phyloP scores from a whole-genome alignment of 2,113 vertebrate species.

The Mus spicilegus region DNA sequence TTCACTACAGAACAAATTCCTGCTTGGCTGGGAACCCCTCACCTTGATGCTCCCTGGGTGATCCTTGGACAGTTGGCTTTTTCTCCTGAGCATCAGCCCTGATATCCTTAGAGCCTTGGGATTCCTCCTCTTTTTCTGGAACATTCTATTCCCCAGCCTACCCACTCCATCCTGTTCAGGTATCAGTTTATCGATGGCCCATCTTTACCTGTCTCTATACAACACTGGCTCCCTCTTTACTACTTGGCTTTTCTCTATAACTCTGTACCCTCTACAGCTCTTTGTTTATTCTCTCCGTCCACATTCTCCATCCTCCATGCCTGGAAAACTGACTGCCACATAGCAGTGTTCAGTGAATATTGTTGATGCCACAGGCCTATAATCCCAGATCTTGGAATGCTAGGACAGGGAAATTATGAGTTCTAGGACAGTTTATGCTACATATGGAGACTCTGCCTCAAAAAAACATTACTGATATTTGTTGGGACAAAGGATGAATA shows the following conservation, averaged over 20 bases:
- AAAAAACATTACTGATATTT: background rate
- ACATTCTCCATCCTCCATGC: rapidly evolving
- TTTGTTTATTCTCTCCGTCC: background rate
- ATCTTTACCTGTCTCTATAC: background rate
- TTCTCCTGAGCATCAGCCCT: rapidly evolving
- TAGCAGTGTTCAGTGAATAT: background rate
- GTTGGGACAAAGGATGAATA: background rate
- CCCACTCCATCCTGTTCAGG: background rate
- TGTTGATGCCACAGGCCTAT: background rate
- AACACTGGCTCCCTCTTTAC: background rate
- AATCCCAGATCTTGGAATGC: background rate
- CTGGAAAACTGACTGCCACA: background rate
- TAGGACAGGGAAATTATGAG: background rate
- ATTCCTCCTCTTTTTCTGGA: background rate
- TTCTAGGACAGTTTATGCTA: background rate
- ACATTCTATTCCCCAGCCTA: rapidly evolving
- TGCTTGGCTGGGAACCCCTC: too few relatives aligned
- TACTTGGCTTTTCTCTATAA: background rate
- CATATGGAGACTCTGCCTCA: background rate
- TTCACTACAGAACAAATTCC: background rate
- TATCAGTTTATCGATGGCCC: too few relatives aligned
- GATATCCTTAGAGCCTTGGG: background rate
- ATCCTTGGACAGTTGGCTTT: background rate
- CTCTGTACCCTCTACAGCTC: background rate
- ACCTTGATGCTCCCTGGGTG: too few relatives aligned